These are phyloP conservation scores for Plebejus argus DNA, from an alignment of 2,888 invertebrate genomes.

Conservation along the genomic window DNA sequence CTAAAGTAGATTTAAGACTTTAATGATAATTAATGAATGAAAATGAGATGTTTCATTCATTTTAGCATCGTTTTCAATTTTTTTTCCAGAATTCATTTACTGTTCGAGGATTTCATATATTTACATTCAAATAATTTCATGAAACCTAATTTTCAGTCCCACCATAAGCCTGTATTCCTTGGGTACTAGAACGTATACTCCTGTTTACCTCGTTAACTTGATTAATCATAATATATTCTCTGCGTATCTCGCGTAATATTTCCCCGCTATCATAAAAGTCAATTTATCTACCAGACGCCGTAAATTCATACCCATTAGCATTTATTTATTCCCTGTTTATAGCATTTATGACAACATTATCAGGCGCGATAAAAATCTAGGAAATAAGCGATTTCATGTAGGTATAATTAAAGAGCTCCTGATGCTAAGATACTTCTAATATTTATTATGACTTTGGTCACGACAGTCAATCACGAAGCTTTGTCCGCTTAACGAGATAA, in stretches of 20 bases:
- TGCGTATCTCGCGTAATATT: slow-evolving; percentile 10
- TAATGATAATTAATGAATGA: too few species aligned
- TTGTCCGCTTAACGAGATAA: not conserved
- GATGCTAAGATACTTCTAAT: not conserved
- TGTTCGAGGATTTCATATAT: not conserved
- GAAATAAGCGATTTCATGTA: not conserved
- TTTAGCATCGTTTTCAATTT: not conserved
- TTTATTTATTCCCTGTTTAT: slow-evolving; percentile 10
- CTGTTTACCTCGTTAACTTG: not conserved
- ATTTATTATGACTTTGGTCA: not conserved
- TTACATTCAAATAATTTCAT: not conserved
- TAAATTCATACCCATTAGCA: not conserved
- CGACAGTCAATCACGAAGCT: not conserved
- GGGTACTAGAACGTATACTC: not conserved
- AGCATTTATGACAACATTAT: not conserved
- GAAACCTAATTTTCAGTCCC: not conserved
- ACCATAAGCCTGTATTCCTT: not conserved
- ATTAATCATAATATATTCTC: not conserved
- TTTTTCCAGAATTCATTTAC: not conserved
- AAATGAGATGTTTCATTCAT: not conserved
- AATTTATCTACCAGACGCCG: not conserved
- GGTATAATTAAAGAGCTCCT: not conserved
- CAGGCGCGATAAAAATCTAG: not conserved
- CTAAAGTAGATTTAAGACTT: too few species aligned
- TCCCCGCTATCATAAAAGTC: slow-evolving; percentile 2